These are phyloP conservation scores for Apteryx mantelli DNA, from an alignment of 2,113 vertebrate species.

Conservation along the genomic window DNA sequence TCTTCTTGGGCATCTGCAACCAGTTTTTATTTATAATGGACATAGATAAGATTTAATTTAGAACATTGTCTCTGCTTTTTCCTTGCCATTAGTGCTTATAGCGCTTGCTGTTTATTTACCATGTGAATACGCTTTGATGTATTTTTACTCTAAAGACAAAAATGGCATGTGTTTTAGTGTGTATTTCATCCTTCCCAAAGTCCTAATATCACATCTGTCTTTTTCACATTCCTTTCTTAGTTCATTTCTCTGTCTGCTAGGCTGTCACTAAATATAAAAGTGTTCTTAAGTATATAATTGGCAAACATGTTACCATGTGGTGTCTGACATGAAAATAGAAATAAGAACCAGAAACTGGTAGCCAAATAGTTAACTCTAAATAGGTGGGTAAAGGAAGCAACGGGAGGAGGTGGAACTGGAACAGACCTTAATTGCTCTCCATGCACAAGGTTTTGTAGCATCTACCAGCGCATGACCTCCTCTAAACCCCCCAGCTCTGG, in stretches of 20 bases:
- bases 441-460: background rate
- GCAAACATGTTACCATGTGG: rapidly evolving
- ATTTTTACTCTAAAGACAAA: background rate
- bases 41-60: background rate
- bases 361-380: background rate
- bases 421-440: background rate
- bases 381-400: background rate
- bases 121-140: background rate
- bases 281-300: background rate
- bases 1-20: background rate
- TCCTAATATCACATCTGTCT: background rate
- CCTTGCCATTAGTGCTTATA: background rate
- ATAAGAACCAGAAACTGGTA: background rate
- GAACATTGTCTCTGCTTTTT: background rate
- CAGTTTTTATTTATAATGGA: background rate
- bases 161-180: background rate
- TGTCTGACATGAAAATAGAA: background rate
- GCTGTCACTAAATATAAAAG: background rate
- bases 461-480: background rate
- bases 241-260: background rate
- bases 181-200: background rate
- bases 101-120: background rate
- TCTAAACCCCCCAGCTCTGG: background rate
- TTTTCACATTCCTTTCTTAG: background rate
- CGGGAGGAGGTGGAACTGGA: background rate